These are phyloP conservation scores for Athetis lepigone DNA, from an alignment of 2,888 invertebrate species.

Conservation along the genomic window DNA sequence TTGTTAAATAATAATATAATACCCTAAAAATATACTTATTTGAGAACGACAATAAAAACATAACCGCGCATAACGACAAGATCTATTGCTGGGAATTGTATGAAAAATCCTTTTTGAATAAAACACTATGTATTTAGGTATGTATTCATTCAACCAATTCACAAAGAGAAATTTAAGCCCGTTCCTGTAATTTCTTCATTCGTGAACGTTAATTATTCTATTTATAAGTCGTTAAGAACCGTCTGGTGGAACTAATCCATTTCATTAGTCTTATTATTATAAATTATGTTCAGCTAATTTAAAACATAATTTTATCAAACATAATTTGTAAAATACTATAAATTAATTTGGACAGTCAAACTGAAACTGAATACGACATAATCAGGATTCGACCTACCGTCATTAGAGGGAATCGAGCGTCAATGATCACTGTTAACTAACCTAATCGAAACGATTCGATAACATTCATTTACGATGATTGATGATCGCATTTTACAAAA, in stretches of 20 bases:
- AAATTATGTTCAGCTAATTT: background rate
- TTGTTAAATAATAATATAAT: background rate
- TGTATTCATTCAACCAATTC: slow-evolving; percentile 1
- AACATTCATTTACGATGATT: too few relatives aligned
- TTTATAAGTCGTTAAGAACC: background rate
- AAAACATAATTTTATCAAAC: too few relatives aligned
- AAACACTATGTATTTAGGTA: background rate
- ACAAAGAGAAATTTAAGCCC: background rate
- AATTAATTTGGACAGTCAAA: too few relatives aligned
- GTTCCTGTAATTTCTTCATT: background rate
- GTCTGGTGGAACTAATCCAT: background rate
- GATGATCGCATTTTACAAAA: too few relatives aligned
- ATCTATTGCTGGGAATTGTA: background rate
- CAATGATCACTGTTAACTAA: too few relatives aligned
- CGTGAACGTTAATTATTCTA: slow-evolving; percentile 5
- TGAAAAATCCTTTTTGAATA: slow-evolving; percentile 2
- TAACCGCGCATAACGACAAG: too few relatives aligned
- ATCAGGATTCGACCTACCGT: too few relatives aligned
- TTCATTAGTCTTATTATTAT: slow-evolving; percentile 1
- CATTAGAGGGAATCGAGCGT: too few relatives aligned
- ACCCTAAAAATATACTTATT: background rate
- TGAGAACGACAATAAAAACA: too few relatives aligned
- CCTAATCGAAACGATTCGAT: too few relatives aligned
- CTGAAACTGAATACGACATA: too few relatives aligned
- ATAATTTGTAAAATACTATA: too few relatives aligned